Percentiles rank a stretch among this genome's conserved stretches.
These are phyloP conservation scores for Platanista minor DNA, from an alignment of 2,113 vertebrate genomes.

Conservation along the genomic window DNA sequence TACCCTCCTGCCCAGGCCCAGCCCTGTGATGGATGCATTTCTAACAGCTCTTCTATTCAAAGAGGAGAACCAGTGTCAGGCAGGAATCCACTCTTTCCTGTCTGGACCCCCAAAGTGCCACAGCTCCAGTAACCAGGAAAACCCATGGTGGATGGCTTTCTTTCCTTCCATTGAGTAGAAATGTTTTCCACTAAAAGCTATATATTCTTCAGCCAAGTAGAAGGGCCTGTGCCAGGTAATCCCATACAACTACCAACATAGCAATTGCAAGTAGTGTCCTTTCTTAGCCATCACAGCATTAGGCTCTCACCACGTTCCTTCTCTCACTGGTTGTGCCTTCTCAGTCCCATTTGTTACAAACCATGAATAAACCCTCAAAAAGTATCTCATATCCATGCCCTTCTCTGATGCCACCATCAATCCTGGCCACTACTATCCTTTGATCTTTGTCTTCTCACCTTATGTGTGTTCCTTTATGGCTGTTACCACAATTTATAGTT, in stretches of 20 bases:
- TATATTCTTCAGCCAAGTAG: not conserved
- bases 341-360: not conserved
- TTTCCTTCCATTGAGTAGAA: not conserved
- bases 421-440: not conserved
- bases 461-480: not conserved
- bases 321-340: not conserved
- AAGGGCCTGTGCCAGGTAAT: not conserved
- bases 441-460: not conserved
- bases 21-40: not conserved
- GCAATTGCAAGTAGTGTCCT: accelerated
- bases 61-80: not conserved
- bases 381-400: not conserved
- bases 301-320: not conserved
- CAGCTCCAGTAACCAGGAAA: not conserved
- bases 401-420: not conserved
- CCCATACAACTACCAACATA: not conserved
- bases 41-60: not conserved
- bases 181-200: not conserved
- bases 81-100: not conserved
- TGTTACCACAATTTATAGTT: not conserved
- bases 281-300: not conserved
- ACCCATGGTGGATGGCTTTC: not conserved
- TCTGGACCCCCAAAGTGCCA: not conserved
- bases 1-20: not conserved
- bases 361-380: not conserved